Base-by-base conservation (phyloP, 64 coral and sea anemone genomes). In the Trachythela sp. region DNA sequence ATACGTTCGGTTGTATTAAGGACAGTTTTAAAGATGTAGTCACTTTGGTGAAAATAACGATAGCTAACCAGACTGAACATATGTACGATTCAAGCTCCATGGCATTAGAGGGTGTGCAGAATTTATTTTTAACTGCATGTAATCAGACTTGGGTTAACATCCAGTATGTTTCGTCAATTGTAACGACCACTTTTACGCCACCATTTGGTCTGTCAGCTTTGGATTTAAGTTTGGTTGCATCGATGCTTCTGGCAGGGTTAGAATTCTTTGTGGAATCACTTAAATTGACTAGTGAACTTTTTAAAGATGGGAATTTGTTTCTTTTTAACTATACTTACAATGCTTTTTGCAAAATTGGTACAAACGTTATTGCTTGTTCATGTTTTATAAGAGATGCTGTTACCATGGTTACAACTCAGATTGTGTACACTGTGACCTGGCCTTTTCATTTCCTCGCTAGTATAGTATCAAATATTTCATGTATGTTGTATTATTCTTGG, bases 121-220 rank as follows among this genome's bases (percentile, higher is more conserved):
- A 37, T 22, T 22, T 80, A 14, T 80, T 80, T 9, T 10, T 80
- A 30, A 37, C 4, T 80, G 37, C 37, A 7, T 80, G 75, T 22
- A 64, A 64, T 27, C 15, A 64, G 56, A 64, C 56, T 20, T 64
- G 15, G 56, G 56, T 27, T n/a, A 64, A 22, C 26, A 27, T 64
- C 7, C 56, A 26, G 56, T 26, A 64, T 64, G 26, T 64, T 6
- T 64, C 56, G 8, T n/a, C 56, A n/a, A 6, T 64, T 64, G 56
- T 64, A n/a, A 22, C 56, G 0, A 64, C 20, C 26, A 64, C 13
- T 64, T 0, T 24, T 8, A 9, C 4, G 22, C 20, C 24, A 20
- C 56, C 56, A n/a, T 64, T 64, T 64, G 56, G 56, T n/a, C 56
- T 64, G 24, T 64, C 56, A n/a, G 56, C 56, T 64, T 64, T 64